phyloP scores from a whole-genome alignment of 2,113 vertebrate genomes.

The Bufo bufo region DNA sequence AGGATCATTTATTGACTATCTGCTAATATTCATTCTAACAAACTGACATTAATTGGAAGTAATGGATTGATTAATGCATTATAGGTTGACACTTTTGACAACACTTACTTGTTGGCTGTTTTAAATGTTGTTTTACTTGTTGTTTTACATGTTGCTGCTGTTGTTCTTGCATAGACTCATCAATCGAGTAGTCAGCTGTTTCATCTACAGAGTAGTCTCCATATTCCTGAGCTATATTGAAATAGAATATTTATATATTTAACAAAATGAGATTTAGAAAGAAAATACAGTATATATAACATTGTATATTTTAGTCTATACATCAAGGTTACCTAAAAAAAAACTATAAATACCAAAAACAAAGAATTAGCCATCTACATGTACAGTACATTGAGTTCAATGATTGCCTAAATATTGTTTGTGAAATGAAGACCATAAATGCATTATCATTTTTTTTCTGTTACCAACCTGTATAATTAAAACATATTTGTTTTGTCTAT shows the following conservation, averaged over 20 bases:
- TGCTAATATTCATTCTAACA: not conserved
- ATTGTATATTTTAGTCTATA: too few species aligned
- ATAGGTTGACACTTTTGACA: not conserved
- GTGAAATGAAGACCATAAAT: not conserved
- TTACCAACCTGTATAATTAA: not conserved
- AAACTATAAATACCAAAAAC: too few species aligned
- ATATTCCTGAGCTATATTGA: constrained; percentile 34
- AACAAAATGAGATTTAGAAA: not conserved
- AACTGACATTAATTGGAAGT: not conserved
- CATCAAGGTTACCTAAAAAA: too few species aligned
- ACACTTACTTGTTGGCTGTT: not conserved
- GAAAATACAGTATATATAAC: not conserved
- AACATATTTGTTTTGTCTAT: too few species aligned
- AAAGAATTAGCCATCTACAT: too few species aligned
- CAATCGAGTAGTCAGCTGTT: constrained; percentile 28
- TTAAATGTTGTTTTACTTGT: not conserved
- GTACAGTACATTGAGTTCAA: not conserved
- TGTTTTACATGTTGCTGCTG: not conserved
- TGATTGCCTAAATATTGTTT: not conserved
- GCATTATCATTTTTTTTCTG: not conserved
- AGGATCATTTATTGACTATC: not conserved
- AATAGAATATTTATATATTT: not conserved
- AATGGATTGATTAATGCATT: not conserved
- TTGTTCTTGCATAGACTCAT: constrained; percentile 3
- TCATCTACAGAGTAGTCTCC: constrained; percentile 19